Base-by-base conservation (phyloP, 1,140 invertebrate species). In the Oreohelix idahoensis region DNA sequence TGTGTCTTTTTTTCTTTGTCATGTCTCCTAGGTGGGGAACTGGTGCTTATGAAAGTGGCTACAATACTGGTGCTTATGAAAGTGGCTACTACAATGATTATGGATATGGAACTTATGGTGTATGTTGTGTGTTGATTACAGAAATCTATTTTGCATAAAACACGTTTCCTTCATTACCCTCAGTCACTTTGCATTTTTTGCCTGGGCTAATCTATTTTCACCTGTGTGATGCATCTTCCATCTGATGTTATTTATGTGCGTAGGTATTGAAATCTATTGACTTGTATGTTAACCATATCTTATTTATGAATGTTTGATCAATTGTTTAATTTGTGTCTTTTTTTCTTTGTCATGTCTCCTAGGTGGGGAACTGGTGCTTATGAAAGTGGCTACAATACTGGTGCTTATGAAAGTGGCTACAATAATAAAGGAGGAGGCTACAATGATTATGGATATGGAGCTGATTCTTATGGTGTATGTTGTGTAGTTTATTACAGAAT, bases 41-140 rank as follows among this genome's bases (percentile, higher is more conserved):
- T 53, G 79, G 79, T 35, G 70, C n/a, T n/a, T 81, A 81, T 81
- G 79, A 81, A 58, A 81, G 79, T 74, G 79, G 79, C 66, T 81
- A 81, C 49, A 39, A 32, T 45, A 74, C 51, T 35, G n/a, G n/a
- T n/a, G n/a, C n/a, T n/a, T n/a, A n/a, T n/a, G n/a, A n/a, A n/a
- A n/a, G n/a, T n/a, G n/a, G n/a, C n/a, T 42, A 58, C 4, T 81
- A 81, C 42, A 81, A 32, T 74, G 79, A 81, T 32, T 81, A 81
- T 38, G n/a, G 39, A 4, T 81, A 81, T 74, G 70, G 79, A 17
- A 26, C 4, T 42, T 78, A 58, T 39, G 29, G n/a, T 36, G 74
- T 76, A 76, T 76, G 74, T 45, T n/a, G n/a, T n/a, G n/a, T n/a
- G n/a, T n/a, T n/a, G n/a, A n/a, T n/a, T n/a, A n/a, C n/a, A n/a